A percentile compares a stretch with the other conserved stretches of the same genome.
These are phyloP conservation scores for Psittacus erithacus DNA, from an alignment of 2,113 vertebrate genomes.

Conservation along the genomic window DNA sequence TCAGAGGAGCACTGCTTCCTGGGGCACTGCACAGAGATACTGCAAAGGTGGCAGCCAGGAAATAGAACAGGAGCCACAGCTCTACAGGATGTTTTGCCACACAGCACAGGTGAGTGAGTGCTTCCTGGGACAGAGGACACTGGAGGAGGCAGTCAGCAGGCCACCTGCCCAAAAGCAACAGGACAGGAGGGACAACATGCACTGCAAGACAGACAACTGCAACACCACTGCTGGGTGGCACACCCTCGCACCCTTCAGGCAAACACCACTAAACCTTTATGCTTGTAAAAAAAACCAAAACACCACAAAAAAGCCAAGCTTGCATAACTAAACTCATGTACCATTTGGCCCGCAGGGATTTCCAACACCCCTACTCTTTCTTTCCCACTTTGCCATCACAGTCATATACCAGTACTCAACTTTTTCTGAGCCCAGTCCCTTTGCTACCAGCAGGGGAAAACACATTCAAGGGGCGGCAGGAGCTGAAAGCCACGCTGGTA, in stretches of 20 bases:
- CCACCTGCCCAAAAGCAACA: rapidly evolving
- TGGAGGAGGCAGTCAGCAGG: rapidly evolving
- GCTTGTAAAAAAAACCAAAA: background rate
- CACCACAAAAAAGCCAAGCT: background rate
- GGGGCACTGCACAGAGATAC: background rate
- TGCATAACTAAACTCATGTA: background rate
- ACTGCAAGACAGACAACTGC: background rate
- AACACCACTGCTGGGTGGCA: background rate
- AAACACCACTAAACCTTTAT: background rate
- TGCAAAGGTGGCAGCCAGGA: background rate
- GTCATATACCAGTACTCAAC: background rate
- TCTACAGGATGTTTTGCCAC: background rate
- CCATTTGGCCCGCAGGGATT: background rate
- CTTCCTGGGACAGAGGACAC: background rate
- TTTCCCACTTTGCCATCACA: background rate
- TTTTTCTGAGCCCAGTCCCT: background rate
- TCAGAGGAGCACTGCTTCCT: background rate
- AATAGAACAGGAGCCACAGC: background rate
- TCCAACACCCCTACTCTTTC: background rate
- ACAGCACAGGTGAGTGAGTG: background rate
- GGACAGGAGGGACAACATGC: rapidly evolving
- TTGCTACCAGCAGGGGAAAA: background rate
- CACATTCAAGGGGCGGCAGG: background rate
- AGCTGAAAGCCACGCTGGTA: background rate
- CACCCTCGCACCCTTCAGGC: background rate